Conservation (phyloP, 2,797 vertebrate species). For the Morus bassanus region DNA sequence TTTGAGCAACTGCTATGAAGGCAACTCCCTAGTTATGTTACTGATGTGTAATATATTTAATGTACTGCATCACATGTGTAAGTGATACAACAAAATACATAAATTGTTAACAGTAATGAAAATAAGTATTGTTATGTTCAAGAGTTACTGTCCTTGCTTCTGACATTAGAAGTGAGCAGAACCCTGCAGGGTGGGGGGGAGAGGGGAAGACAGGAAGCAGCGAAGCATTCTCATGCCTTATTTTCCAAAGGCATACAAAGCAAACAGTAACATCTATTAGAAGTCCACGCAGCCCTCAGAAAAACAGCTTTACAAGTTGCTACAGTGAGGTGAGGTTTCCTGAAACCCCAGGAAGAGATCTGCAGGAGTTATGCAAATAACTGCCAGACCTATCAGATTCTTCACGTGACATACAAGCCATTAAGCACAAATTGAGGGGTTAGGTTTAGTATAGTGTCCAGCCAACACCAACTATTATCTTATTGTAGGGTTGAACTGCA, state of each 20-base stretch:
- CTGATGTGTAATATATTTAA: not conserved
- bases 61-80: not conserved
- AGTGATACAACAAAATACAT: not conserved
- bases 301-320: not conserved
- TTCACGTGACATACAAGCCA: not conserved
- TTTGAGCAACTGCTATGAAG: not conserved
- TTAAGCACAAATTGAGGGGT: not conserved
- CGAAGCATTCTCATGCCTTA: not conserved
- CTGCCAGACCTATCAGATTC: not conserved
- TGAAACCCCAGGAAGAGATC: not conserved
- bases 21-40: not conserved
- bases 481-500: not conserved
- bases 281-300: not conserved
- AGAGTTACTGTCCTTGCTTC: not conserved
- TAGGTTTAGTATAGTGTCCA: not conserved
- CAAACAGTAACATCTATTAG: not conserved
- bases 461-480: not conserved
- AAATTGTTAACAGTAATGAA: not conserved
- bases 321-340: not conserved
- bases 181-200: not conserved
- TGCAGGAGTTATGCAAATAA: not conserved
- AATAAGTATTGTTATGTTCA: not conserved
- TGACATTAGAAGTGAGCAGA: not conserved
- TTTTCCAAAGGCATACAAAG: not conserved
- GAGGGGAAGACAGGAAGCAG: fast-evolving